Evolutionary conservation across 2,113 vertebrate genomes (phyloP).

Genomic region (Epinephelus moara): DNA sequence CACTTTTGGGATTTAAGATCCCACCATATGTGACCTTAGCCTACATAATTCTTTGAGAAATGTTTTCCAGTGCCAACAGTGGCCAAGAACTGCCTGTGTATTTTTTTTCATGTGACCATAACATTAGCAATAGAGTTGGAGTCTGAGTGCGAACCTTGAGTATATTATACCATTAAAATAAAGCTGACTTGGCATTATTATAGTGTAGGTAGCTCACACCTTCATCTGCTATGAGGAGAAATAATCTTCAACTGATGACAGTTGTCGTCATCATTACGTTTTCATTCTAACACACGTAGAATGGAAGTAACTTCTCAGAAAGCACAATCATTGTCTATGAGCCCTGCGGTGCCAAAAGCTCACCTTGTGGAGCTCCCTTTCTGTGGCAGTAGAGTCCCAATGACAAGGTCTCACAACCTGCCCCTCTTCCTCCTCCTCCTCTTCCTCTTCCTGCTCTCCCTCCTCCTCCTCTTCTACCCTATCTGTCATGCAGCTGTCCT

Average conservation of each 20-base stretch:
- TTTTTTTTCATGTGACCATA: constrained; percentile 15
- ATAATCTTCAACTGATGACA: constrained; percentile 45
- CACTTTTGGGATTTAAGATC: constrained; percentile 34
- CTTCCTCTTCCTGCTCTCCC: constrained; percentile 34
- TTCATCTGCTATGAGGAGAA: constrained; percentile 41
- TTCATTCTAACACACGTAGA: constrained; percentile 14
- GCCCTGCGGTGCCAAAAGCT: constrained; percentile 62
- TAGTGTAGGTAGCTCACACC: constrained; percentile 38
- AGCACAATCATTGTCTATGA: constrained; percentile 69
- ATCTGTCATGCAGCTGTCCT: constrained; percentile 70
- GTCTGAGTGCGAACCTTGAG: constrained; percentile 20
- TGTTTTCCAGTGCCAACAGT: constrained; percentile 28
- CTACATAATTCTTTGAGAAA: constrained; percentile 25
- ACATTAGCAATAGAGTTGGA: constrained; percentile 12
- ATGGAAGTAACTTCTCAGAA: background rate
- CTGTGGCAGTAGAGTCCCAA: constrained; percentile 60
- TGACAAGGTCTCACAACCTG: constrained; percentile 66
- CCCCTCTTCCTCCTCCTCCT: constrained; percentile 82
- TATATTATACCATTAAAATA: constrained; percentile 47
- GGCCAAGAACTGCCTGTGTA: constrained; percentile 5
- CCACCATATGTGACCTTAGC: constrained; percentile 42
- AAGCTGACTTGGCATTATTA: constrained; percentile 59
- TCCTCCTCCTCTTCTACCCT: constrained; percentile 47
- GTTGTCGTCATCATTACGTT: constrained; percentile 37
- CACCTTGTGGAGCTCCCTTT: constrained; percentile 80